Base-by-base conservation (phyloP, 2,888 invertebrate species). In the Clistopyga incitator region DNA sequence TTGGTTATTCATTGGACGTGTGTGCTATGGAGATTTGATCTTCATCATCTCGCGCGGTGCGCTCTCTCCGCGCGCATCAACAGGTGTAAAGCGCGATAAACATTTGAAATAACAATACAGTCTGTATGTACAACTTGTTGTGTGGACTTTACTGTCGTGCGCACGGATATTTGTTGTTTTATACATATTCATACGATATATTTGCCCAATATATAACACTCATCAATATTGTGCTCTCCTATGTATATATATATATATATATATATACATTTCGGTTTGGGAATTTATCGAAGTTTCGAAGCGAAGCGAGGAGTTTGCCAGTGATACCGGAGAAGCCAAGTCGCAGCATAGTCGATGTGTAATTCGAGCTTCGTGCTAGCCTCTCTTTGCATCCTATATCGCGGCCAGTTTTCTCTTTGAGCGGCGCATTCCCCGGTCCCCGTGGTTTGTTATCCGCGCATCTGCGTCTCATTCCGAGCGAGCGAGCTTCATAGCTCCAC, bases 381-480 rank as follows among this genome's bases (percentile, higher is more conserved):
- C 38, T 80, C 79, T 80, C 79, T 77, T 83, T 77, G 83, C 61
- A 80, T 64, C 72, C 65, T 45, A 42, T 20, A n/a, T 54, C 38
- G 77, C 70, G 47, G 54, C 54, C 45, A 77, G 79, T 71, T 79
- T 83, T 67, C 82, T 59, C 79, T 83, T 79, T 76, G 82, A 80
- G 83, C 59, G 52, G 72, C 77, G 50, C 71, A 83, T 76, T 80
- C 72, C 61, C 59, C n/a, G 47, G 50, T 77, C 61, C 45, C 29
- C 56, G 67, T 67, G 67, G 83, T 77, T 77, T 80, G 79, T 83
- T 83, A 80, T 83, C 79, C 76, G 72, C 71, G 79, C 72, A 72
- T 83, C 79, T 80, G 67, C 72, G 72, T 83, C 77, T 72, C 76
- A 67, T 65, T 75, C 54, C 70, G 59, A 23, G 47, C 18, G 23